Evolutionary conservation across 2,113 vertebrate genomes (phyloP), one percentile per base, ranked within the genome.

Genomic region (Tragelaphus imberbis): DNA sequence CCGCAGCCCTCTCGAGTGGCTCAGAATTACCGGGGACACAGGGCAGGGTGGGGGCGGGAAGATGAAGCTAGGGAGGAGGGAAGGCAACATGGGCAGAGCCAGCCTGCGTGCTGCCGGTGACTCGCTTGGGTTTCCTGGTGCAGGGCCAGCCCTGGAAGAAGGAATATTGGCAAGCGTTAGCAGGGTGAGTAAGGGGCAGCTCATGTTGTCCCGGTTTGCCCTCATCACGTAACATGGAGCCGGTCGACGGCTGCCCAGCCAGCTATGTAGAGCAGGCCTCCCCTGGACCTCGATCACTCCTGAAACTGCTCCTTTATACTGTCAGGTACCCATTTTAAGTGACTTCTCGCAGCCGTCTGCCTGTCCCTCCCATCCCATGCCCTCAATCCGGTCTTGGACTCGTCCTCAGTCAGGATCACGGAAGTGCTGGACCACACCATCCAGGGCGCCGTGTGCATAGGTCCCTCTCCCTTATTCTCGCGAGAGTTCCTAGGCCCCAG

Each of bases 391-490:
- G 27, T 40, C 49, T 36, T 47, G 27, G 36, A 21, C 16, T 11
- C 12, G 2, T 47, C 47, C 53, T 84, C n/a, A 61, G 65, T 25
- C 9, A 33, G 40, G 10, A n/a, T 79, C 36, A 33, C 28, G 27
- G 9, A 1, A 0, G 0, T 8, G 28, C 3, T 3, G 47, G 40
- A 47, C 16, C 36, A 44, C 44, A 4, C 36, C 7, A 4, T 2
- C 16, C 17, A 23, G 44, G 5, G 0, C 28, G 33, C 16, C n/a
- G 14, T 36, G 30, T 40, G n/a, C n/a, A 6, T 25, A 0, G 1
- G 0, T 33, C 59, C 6, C 63, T 23, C 33, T 55, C 4, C 27
- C 40, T 33, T 28, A 3, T 40, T 47, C 28, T n/a, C 3, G 0
- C 11, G 53, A 91, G 56, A 49, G 79, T n/a, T 44, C 47, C 53